Evolutionary conservation across 2,888 invertebrate species (phyloP).

Genomic region (Rotaria socialis): DNA sequence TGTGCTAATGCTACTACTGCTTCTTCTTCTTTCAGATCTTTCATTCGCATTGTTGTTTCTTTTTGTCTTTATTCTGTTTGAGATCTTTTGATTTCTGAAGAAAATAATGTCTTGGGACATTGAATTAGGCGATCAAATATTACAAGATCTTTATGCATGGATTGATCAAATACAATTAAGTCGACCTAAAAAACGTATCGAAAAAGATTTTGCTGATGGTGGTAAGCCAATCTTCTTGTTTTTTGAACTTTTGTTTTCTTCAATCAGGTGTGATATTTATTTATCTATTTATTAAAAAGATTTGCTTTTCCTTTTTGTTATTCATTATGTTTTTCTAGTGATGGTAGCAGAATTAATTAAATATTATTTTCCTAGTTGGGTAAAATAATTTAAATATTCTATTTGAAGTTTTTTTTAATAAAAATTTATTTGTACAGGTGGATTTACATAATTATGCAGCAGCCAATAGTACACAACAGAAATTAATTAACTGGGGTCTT

Average conservation of each 20-base stretch:
- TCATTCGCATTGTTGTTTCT: neutral
- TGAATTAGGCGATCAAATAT: constrained; percentile 55
- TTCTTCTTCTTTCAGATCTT: constrained; percentile 9
- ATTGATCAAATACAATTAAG: constrained; percentile 58
- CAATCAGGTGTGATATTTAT: neutral
- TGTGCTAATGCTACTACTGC: too few species aligned
- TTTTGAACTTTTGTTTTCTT: neutral
- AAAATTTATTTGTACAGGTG: constrained; percentile 48
- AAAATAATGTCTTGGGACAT: constrained; percentile 40
- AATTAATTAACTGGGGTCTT: constrained; percentile 59
- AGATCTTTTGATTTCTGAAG: neutral
- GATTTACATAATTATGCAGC: constrained; percentile 58
- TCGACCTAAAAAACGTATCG: constrained; percentile 57
- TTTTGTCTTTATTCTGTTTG: too few species aligned
- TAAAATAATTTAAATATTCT: constrained; percentile 34
- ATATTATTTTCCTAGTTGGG: constrained; percentile 55
- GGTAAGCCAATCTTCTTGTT: constrained; percentile 50
- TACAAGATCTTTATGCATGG: constrained; percentile 59
- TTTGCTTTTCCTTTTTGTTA: neutral
- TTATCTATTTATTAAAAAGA: too few species aligned
- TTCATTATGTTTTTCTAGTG: constrained; percentile 47
- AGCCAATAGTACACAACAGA: constrained; percentile 55
- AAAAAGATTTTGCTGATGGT: constrained; percentile 60
- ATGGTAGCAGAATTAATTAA: constrained; percentile 58
- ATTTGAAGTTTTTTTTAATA: neutral